phyloP scores from a whole-genome alignment of 1,140 invertebrate genomes.

The Phymorhynchus buccinoides region DNA sequence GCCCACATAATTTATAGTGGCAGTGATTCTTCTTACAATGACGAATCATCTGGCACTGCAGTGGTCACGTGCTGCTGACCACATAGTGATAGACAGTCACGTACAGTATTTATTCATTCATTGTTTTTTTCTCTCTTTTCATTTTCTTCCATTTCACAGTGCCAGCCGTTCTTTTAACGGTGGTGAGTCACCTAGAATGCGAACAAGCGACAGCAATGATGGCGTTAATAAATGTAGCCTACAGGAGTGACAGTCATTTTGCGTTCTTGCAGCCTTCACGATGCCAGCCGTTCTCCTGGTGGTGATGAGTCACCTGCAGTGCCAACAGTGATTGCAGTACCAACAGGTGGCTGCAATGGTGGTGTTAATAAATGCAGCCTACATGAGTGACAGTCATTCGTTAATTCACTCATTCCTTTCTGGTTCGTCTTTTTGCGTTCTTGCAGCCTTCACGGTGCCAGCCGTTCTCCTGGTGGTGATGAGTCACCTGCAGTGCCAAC shows the following conservation, averaged over 20 bases:
- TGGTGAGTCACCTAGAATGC: background rate
- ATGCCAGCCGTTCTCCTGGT: background rate
- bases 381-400: background rate
- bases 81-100: too few relatives aligned
- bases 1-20: too few relatives aligned
- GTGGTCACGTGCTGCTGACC: too few relatives aligned
- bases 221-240: too few relatives aligned
- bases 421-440: too few relatives aligned
- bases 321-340: background rate
- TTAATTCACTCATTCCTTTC: too few relatives aligned
- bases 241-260: background rate
- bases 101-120: too few relatives aligned
- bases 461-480: background rate
- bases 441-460: background rate
- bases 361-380: too few relatives aligned
- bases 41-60: too few relatives aligned
- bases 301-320: conserved; percentile 6
- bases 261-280: background rate
- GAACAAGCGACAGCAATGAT: background rate
- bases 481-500: background rate
- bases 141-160: background rate
- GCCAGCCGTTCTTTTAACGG: background rate
- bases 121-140: too few relatives aligned
- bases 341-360: background rate
- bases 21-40: too few relatives aligned